Base-by-base conservation (phyloP, 2,113 vertebrate genomes). In the Sinosuthora webbiana region DNA sequence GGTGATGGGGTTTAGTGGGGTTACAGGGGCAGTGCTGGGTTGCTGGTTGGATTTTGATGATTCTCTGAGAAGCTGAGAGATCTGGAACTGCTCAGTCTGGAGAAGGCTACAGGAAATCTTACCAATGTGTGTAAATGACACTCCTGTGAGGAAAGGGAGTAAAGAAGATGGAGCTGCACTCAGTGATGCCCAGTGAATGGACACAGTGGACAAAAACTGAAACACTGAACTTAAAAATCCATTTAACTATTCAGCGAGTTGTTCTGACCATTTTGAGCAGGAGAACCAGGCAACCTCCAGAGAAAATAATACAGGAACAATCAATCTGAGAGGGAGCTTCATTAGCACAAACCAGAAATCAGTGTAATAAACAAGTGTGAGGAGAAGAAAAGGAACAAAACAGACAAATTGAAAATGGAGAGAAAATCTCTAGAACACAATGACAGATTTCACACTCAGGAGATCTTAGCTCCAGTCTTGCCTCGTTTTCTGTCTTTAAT, bases 111-210 rank as follows among this genome's bases (percentile, higher is more conserved):
- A 27, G 10, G 22, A 23, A 25, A 73, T 33, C 15, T 77, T 69
- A 50, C 15, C 25, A n/a, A 6, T 9, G 16, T 16, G 9, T 15
- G 5, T 37, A 44, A 91, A 35, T 0, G 0, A 37, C 9, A 7
- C 2, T 68, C 16, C 49, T 42, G 5, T 47, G 37, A 77, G 27
- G 16, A 60, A 73, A 69, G 7, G 4, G 33, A 59, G 3, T 4
- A 22, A 77, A 83, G 35, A 52, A 39, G 42, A 68, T 28, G 11
- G 22, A 93, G 20, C 12, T 63, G 16, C 10, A 19, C 24, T 41
- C 35, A 19, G 22, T 45, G 7, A 14, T 42, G 10, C 50, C 41
- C 41, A 21, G 15, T 31, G 20, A 47, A 81, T 45, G 9, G 15
- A 42, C 23, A 55, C 14, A 67, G 13, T 3, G 6, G 9, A 13